Percentiles rank a stretch among this genome's conserved stretches.
phyloP scores from a whole-genome alignment of 1,140 invertebrate genomes.

The Leptinotarsa texana region DNA sequence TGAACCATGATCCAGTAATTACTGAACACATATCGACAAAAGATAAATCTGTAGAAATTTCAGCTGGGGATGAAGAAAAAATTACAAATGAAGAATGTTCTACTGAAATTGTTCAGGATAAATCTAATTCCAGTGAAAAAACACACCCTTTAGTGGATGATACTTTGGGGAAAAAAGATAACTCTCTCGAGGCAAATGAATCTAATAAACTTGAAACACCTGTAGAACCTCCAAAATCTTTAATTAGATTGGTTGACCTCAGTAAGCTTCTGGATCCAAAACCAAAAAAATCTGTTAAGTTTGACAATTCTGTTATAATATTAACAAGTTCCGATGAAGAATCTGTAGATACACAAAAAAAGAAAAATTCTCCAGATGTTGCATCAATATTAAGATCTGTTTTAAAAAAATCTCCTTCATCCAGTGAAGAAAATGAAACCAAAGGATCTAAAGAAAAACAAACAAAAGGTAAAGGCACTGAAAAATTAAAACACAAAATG shows the following conservation, averaged over 20 bases:
- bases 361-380: not conserved
- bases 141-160: not conserved
- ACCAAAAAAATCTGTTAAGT: conserved; percentile 36
- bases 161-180: not conserved
- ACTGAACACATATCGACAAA: no score
- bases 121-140: no score
- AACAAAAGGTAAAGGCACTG: conserved; percentile 26
- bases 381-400: conserved; percentile 3
- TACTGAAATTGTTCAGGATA: no score
- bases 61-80: no score
- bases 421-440: conserved; percentile 25
- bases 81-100: no score
- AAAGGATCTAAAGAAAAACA: conserved; percentile 26
- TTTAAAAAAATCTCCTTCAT: conserved; percentile 25
- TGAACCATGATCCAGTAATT: no score
- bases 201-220: no score
- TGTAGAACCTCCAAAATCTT: conserved; percentile 9
- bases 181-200: not conserved
- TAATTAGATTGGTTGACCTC: conserved; percentile 48
- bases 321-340: conserved; percentile 45
- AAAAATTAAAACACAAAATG: conserved; percentile 1
- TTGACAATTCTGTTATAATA: conserved; percentile 43
- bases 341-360: conserved; percentile 31
- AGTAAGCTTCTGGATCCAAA: conserved; percentile 45
- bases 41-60: no score